Percentiles rank a stretch among this genome's conserved stretches.
phyloP scores from a whole-genome alignment of 2,797 vertebrate genomes.

The Echeneis naucrates region DNA sequence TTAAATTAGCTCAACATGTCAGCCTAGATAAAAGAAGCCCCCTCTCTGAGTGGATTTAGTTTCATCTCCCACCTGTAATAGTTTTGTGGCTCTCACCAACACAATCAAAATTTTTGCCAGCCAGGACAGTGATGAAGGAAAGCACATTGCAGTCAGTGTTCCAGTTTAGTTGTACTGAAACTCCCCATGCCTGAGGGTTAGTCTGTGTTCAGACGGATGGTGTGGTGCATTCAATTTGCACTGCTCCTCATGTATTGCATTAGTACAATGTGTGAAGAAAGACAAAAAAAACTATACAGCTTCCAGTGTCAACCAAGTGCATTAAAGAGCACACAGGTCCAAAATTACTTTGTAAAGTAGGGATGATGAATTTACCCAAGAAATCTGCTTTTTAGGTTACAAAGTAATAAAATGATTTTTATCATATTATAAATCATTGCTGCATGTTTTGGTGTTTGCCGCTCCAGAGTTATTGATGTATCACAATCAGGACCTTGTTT shows the following conservation, averaged over 20 bases:
- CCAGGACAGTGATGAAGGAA: constrained; percentile 30
- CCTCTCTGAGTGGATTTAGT: constrained; percentile 3
- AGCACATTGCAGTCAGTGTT: neutral
- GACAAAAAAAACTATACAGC: neutral
- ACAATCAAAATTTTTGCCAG: constrained; percentile 17
- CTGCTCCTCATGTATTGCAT: neutral
- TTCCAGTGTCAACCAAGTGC: neutral
- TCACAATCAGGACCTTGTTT: neutral
- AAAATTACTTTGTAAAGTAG: neutral
- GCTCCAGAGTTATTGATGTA: neutral
- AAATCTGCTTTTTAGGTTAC: neutral
- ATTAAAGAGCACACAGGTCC: neutral
- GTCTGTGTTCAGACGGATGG: constrained; percentile 9
- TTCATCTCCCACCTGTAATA: constrained; percentile 25
- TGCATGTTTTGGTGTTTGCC: neutral
- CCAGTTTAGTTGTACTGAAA: neutral
- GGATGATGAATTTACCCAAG: too few relatives aligned
- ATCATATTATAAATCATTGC: neutral
- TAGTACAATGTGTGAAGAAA: too few relatives aligned
- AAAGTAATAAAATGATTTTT: neutral
- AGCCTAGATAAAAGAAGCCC: constrained; percentile 4
- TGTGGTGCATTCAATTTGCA: neutral
- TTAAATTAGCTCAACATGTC: constrained; percentile 1
- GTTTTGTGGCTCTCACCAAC: constrained; percentile 17
- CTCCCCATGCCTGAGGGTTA: constrained; percentile 8